Percentiles rank a stretch among this genome's conserved stretches.
phyloP scores from a whole-genome alignment of 2,888 invertebrate genomes.

The Ennomos erosarius region DNA sequence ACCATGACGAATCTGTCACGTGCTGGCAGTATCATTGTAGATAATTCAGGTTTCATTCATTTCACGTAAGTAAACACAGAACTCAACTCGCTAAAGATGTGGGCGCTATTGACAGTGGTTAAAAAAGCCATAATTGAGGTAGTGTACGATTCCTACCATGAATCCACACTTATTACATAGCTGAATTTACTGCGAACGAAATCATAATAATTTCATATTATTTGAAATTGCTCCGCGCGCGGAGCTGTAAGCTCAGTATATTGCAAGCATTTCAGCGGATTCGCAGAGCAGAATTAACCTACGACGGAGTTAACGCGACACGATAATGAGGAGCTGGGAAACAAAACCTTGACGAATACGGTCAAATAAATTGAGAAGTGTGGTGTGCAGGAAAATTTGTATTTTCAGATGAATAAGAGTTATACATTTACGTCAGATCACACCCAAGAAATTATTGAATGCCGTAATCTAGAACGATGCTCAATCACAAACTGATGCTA shows the following conservation, averaged over 20 bases:
- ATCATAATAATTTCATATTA: constrained; percentile 57
- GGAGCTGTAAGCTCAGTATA: constrained; percentile 43
- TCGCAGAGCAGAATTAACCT: constrained; percentile 35
- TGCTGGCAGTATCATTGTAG: too few species aligned
- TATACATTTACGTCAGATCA: not conserved
- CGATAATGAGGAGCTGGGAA: constrained; percentile 29
- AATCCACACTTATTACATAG: not conserved
- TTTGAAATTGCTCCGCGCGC: constrained; percentile 48
- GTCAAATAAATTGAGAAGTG: constrained; percentile 10
- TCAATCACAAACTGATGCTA: too few species aligned
- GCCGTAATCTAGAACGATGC: too few species aligned
- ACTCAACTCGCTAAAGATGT: too few species aligned
- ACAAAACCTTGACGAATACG: constrained; percentile 14
- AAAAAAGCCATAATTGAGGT: too few species aligned
- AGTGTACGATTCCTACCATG: too few species aligned
- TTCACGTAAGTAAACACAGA: too few species aligned
- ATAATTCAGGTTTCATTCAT: too few species aligned
- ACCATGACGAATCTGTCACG: too few species aligned
- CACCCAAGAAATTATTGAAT: too few species aligned
- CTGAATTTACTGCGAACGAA: constrained; percentile 33
- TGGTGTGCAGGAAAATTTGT: not conserved
- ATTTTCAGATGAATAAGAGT: too few species aligned
- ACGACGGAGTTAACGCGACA: constrained; percentile 26
- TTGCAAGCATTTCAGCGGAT: constrained; percentile 43
- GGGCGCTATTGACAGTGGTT: too few species aligned